Base-by-base conservation (phyloP, 2,113 vertebrate genomes). In the Chitala chitala region DNA sequence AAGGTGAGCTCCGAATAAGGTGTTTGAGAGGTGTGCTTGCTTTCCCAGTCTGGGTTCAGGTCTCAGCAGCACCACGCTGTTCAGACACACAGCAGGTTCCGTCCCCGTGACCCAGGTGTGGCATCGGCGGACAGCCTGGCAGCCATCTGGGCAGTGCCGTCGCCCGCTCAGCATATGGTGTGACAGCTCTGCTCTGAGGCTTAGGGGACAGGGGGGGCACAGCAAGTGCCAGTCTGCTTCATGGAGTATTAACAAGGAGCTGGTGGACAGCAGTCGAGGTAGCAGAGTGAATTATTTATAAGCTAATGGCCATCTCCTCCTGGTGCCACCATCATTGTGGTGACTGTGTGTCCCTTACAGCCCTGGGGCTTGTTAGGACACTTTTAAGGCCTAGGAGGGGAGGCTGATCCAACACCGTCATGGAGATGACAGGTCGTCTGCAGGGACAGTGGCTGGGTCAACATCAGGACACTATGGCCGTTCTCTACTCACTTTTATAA, bases 241-340 rank as follows among this genome's bases (percentile, higher is more conserved):
- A 86, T 85, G 76, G 81, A 78, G 82, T 84, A 84, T 86, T 85
- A 85, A 86, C 85, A 81, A 80, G 82, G 70, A 76, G 82, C 59
- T 73, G 75, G 75, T 38, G 50, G 81, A 78, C 71, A 74, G 84
- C 65, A 82, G 78, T 79, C 71, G 55, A 73, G 76, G 82, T 22
- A 76, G 66, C 4, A 0, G 55, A 78, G 81, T 82, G 77, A 84
- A 81, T 86, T 80, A 84, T 86, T 82, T 81, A 82, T 75, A 59
- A 64, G 31, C 38, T 77, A 76, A 78, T 78, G 78, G 71, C 74
- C 64, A 79, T 79, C 82, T 81, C 55, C 79, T 76, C 82, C 76
- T 80, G 65, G 59, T 78, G 58, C 76, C 76, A 70, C 74, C 72
- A 78, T 83, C 86, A 78, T 79, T 71, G 40, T 50, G 68, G 79